Conservation (phyloP, 2,113 vertebrate genomes). For the Indicator maculatus region DNA sequence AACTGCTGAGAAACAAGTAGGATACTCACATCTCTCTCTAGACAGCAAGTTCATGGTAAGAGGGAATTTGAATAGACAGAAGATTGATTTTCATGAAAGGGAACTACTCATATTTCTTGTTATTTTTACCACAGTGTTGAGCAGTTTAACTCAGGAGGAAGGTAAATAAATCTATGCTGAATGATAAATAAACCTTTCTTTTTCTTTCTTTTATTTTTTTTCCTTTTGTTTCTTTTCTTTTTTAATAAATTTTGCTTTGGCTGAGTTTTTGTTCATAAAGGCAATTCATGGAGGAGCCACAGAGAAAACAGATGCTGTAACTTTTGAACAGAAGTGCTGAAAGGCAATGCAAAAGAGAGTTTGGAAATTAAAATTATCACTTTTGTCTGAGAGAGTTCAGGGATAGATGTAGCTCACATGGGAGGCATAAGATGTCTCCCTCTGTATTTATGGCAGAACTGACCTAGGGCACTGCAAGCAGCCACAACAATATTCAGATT, state of each 20-base stretch:
- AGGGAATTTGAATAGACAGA: background rate
- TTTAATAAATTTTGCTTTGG: background rate
- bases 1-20: background rate
- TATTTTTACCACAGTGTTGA: background rate
- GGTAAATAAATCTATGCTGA: background rate
- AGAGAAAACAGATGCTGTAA: background rate
- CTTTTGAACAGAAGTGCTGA: background rate
- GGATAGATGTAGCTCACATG: background rate
- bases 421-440: background rate
- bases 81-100: background rate
- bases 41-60: background rate
- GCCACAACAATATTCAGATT: rapidly evolving
- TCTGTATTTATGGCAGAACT: background rate
- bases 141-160: background rate
- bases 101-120: background rate
- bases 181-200: background rate
- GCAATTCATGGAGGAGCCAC: background rate
- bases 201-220: background rate
- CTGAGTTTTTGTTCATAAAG: background rate
- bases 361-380: background rate
- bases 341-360: background rate
- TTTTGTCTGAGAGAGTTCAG: background rate
- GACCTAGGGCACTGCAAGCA: background rate
- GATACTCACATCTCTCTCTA: background rate
- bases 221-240: background rate